Conservation (phyloP, 2,797 vertebrate genomes). For the Rhinoraja longicauda region DNA sequence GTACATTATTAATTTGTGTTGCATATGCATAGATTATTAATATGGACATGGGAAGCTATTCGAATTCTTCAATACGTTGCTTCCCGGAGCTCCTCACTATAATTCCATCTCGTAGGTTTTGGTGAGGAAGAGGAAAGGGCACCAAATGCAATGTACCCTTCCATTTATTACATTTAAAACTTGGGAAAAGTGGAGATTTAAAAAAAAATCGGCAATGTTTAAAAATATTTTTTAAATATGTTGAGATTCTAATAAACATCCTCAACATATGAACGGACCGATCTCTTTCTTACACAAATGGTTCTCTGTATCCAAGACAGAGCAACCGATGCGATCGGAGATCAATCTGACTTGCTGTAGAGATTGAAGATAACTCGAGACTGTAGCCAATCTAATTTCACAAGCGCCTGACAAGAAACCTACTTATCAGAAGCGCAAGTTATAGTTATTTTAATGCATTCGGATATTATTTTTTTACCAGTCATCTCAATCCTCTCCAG, state of each 20-base stretch:
- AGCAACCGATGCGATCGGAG: too few relatives aligned
- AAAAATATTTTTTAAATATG: background rate
- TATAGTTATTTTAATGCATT: too few relatives aligned
- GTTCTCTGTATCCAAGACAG: too few relatives aligned
- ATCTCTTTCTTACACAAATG: too few relatives aligned
- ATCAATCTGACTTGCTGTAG: too few relatives aligned
- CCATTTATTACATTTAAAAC: background rate
- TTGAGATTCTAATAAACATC: background rate
- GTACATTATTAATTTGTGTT: background rate
- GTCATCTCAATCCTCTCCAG: background rate
- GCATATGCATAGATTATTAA: background rate
- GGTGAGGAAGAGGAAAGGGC: background rate
- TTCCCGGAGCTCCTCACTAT: background rate
- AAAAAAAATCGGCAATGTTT: too few relatives aligned
- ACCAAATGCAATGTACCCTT: background rate
- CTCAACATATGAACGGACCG: background rate
- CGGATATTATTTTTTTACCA: too few relatives aligned
- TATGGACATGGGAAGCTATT: background rate
- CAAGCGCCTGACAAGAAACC: too few relatives aligned
- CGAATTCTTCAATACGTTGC: background rate
- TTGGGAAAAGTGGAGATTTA: background rate
- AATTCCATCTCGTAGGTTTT: background rate
- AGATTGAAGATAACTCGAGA: too few relatives aligned
- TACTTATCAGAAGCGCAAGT: background rate
- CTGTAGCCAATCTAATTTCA: too few relatives aligned